Evolutionary conservation across 1,140 invertebrate species (phyloP).

Genomic region (Dolichoris vasculosae): DNA sequence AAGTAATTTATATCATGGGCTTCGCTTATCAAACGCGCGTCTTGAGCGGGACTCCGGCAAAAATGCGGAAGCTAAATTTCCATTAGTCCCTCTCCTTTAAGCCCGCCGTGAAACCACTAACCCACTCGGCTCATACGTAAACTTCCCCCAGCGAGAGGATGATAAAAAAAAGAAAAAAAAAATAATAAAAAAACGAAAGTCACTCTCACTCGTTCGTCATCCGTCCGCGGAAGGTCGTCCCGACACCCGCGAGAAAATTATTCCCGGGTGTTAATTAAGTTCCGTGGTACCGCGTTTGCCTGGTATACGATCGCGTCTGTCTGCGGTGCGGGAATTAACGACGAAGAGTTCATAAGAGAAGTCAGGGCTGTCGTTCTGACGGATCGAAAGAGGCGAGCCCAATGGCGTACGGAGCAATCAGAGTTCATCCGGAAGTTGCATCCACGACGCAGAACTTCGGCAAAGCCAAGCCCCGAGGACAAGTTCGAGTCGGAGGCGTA

Average conservation of each 20-base stretch:
- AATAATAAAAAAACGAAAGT: background rate
- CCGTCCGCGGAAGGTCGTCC: background rate
- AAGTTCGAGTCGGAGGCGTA: background rate
- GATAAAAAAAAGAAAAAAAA: background rate
- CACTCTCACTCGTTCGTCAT: background rate
- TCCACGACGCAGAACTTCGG: background rate
- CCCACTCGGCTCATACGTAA: background rate
- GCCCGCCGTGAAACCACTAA: background rate
- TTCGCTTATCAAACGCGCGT: background rate
- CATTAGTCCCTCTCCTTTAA: slow-evolving; percentile 11
- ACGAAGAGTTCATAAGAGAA: slow-evolving; percentile 3
- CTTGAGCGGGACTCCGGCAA: background rate
- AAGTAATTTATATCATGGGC: slow-evolving; percentile 6
- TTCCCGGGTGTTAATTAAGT: slow-evolving; percentile 38
- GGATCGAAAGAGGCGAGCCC: too few relatives aligned
- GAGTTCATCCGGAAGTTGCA: slow-evolving; percentile 47
- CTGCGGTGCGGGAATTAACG: slow-evolving; percentile 25
- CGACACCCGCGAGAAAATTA: background rate
- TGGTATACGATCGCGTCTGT: background rate
- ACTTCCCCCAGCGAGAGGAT: background rate
- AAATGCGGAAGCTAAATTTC: background rate
- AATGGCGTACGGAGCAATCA: slow-evolving; percentile 51
- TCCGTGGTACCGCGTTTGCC: background rate
- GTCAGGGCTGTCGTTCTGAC: background rate
- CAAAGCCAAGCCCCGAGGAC: slow-evolving; percentile 3